phyloP scores from a whole-genome alignment of 2,113 vertebrate genomes.

The Donacobius atricapilla region DNA sequence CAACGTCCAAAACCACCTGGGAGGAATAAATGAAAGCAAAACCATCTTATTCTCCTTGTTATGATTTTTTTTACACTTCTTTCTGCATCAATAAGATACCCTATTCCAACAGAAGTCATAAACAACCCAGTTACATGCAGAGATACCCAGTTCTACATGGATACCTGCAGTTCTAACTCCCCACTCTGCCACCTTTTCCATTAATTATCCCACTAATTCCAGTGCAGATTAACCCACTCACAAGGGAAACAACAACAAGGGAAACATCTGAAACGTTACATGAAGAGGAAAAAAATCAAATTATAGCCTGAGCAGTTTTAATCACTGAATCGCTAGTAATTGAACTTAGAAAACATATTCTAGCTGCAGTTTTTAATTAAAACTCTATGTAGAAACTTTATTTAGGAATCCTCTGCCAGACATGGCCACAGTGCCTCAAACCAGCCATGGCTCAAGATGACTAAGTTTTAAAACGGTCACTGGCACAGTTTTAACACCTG shows the following conservation, averaged over 20 bases:
- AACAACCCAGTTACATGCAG: background rate
- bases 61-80: background rate
- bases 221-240: background rate
- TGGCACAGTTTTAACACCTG: background rate
- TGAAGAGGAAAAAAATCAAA: background rate
- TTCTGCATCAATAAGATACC: background rate
- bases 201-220: background rate
- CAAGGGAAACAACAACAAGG: background rate
- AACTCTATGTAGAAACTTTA: background rate
- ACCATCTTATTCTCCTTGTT: background rate
- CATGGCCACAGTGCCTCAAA: background rate
- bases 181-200: background rate
- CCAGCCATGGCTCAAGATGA: background rate
- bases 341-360: background rate
- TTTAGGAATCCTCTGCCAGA: background rate
- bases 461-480: background rate
- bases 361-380: background rate
- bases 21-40: background rate
- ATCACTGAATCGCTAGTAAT: background rate
- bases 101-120: background rate
- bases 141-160: too few relatives aligned
- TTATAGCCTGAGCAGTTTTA: background rate
- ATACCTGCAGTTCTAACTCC: background rate
- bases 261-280: background rate
- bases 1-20: slow-evolving; percentile 93